Evolutionary conservation across 2,888 invertebrate genomes (phyloP), one percentile per base, ranked within the genome.

Genomic region (Drosophila subsilvestris): DNA sequence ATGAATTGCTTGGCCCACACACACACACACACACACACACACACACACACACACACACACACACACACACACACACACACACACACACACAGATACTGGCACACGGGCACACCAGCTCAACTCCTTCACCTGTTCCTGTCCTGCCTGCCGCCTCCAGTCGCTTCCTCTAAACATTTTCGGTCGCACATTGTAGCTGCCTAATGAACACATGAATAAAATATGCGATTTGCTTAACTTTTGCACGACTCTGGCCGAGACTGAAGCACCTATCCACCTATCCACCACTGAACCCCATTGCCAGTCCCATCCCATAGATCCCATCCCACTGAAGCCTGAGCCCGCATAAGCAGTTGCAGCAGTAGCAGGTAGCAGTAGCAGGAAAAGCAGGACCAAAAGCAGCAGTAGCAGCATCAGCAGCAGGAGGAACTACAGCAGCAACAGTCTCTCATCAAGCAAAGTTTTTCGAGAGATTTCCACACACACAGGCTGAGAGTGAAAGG

Each of bases 121-220:
- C 20, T 53, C 22, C 45, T 27, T 44, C 29, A 45, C 43, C 51
- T 61, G 51, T 50, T 22, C 29, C 65, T 9, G 25, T 20, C 17
- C 14, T 44, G 7, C 17, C 50, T 10, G 42, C 47, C 37, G 57
- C 48, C 37, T 14, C 22, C 58, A 63, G 80, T 37, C 81, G 78
- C 78, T 86, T 80, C 88, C 88, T 86, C 88, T 88, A 85, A 85
- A 84, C 85, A 88, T 88, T 85, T 85, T 86, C 80, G 86, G 88
- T 86, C 86, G 86, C 88, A 86, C 88, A 88, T 86, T 88, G 86
- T 88, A 86, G 88, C 88, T 76, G 78, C 86, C 88, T 86, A 86
- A 86, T 86, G 86, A 86, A 86, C 88, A 86, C 88, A 86, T 86
- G 86, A 88, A 86, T 86, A 86, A 86, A 86, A 86, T 86, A 86